Conservation (phyloP, 37 sponge, comb jelly and placozoan species). For the Diacarnus erythraeanus region DNA sequence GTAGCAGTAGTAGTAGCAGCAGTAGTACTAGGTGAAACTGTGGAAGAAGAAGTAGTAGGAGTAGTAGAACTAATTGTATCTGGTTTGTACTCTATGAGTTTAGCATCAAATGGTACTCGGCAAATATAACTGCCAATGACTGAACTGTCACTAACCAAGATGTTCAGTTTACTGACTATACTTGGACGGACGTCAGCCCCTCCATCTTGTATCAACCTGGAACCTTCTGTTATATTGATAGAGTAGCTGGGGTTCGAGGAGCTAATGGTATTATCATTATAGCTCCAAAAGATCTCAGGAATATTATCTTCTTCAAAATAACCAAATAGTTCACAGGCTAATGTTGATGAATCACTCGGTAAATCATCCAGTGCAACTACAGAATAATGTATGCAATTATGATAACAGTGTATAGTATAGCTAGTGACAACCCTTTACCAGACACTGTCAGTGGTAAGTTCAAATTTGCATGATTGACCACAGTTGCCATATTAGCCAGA, state of each 20-base stretch:
- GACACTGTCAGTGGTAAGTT: too few species aligned
- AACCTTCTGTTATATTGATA: constrained; percentile 4
- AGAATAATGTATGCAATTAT: too few species aligned
- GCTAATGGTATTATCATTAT: background rate
- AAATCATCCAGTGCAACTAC: background rate
- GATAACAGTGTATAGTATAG: too few species aligned
- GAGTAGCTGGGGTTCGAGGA: background rate
- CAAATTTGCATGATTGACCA: too few species aligned
- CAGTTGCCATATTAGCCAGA: too few species aligned
- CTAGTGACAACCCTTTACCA: too few species aligned
- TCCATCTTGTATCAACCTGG: constrained; percentile 27
- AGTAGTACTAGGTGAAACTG: background rate
- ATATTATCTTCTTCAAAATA: background rate
- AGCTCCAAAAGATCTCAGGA: background rate
- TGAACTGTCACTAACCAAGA: background rate
- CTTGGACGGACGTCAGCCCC: background rate
- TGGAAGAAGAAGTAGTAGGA: background rate
- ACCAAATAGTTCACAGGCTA: constrained; percentile 37
- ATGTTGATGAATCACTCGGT: background rate
- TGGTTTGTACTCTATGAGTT: background rate
- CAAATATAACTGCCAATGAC: constrained; percentile 7
- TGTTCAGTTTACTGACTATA: background rate
- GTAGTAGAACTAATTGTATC: background rate
- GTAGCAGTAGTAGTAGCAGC: background rate
- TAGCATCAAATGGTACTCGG: background rate